These are phyloP conservation scores for Drosophila nasuta DNA, from an alignment of 1,140 invertebrate species.

Conservation along the genomic window DNA sequence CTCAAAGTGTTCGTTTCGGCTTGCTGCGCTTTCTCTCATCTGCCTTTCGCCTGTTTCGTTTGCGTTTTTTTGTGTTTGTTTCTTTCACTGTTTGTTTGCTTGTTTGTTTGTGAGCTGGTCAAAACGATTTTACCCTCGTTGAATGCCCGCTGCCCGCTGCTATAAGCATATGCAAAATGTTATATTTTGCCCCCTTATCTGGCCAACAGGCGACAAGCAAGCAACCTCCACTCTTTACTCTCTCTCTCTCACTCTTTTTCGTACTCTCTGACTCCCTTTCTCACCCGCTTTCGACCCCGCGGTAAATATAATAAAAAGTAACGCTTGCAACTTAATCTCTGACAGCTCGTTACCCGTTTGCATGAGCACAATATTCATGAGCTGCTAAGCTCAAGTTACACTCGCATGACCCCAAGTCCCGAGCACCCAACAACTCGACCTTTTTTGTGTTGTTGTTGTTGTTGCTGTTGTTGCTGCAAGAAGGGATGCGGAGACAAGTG, in stretches of 20 bases:
- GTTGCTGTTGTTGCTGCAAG: not conserved
- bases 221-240: slow-evolving; percentile 18
- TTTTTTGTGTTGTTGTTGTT: not conserved
- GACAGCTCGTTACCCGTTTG: slow-evolving; percentile 83
- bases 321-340: slow-evolving; percentile 83
- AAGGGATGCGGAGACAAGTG: not conserved
- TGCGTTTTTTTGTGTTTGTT: slow-evolving; percentile 26
- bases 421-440: not conserved
- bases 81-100: slow-evolving; percentile 62
- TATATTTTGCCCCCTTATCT: slow-evolving; percentile 73
- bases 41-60: slow-evolving; percentile 67
- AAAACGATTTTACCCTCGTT: slow-evolving; percentile 74
- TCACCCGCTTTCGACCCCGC: slow-evolving; percentile 8
- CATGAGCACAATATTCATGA: slow-evolving; percentile 83
- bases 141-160: slow-evolving; percentile 29
- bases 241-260: not conserved
- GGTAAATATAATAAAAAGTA: slow-evolving; percentile 83
- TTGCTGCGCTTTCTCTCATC: slow-evolving; percentile 74
- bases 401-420: slow-evolving; percentile 44
- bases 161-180: slow-evolving; percentile 81
- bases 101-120: slow-evolving; percentile 72
- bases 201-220: slow-evolving; percentile 45
- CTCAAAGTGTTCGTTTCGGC: slow-evolving; percentile 70
- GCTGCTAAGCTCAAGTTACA: slow-evolving; percentile 82
- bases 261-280: too few relatives aligned